phyloP scores from a whole-genome alignment of 2,113 vertebrate genomes.

The Regulus satrapa region DNA sequence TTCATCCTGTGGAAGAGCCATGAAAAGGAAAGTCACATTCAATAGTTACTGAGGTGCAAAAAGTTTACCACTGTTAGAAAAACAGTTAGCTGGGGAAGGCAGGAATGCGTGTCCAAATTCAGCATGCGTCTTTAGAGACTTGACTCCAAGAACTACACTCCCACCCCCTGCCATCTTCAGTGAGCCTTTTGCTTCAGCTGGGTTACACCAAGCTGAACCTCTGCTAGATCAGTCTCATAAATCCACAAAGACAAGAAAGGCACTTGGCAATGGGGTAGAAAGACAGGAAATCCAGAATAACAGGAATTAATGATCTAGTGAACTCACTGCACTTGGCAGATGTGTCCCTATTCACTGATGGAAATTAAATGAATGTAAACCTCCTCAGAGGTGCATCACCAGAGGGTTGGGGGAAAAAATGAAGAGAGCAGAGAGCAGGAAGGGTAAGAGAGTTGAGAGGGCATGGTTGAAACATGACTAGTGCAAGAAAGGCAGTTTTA shows the following conservation, averaged over 20 bases:
- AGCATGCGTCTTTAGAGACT: not conserved
- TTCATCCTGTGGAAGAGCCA: slow-evolving; percentile 85
- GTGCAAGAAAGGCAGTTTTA: not conserved
- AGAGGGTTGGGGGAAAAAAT: not conserved
- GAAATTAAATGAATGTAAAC: not conserved
- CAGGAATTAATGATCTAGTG: not conserved
- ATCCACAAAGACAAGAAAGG: not conserved
- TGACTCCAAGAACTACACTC: not conserved
- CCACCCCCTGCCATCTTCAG: not conserved
- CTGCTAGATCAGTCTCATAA: not conserved
- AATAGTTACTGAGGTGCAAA: not conserved
- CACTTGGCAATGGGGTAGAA: not conserved
- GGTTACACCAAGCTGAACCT: not conserved
- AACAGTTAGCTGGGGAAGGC: not conserved
- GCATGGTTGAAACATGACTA: fast-evolving
- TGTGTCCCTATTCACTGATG: not conserved
- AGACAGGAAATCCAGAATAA: not conserved
- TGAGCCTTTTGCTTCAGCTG: not conserved
- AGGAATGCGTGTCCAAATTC: not conserved
- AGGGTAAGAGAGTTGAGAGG: not conserved
- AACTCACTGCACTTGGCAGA: not conserved
- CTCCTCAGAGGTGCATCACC: not conserved
- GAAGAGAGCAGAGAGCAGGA: not conserved
- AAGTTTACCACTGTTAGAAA: not conserved
- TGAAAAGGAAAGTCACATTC: not conserved